Percentiles rank a stretch among this genome's conserved stretches.
Conservation (phyloP, 2,113 vertebrate species). For the Carollia perspicillata region DNA sequence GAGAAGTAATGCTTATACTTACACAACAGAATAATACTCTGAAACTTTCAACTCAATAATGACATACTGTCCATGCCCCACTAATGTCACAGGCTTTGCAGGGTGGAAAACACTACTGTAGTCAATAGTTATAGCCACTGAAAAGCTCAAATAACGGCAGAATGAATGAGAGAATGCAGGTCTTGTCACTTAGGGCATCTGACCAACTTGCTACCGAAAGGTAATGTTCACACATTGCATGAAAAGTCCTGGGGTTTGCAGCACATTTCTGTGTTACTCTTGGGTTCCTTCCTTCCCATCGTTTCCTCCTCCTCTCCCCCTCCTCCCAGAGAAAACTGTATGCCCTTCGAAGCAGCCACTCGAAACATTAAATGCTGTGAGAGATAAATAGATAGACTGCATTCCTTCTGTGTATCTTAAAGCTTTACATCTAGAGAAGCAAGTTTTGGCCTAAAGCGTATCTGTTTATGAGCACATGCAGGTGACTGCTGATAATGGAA, state of each 20-base stretch:
- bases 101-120: not conserved
- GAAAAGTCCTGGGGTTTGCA: not conserved
- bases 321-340: not conserved
- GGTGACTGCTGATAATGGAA: not conserved
- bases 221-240: not conserved
- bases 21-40: not conserved
- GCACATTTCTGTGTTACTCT: not conserved
- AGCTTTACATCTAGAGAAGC: not conserved
- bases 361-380: not conserved
- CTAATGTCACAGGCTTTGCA: not conserved
- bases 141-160: not conserved
- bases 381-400: not conserved
- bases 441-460: slow-evolving; percentile 25
- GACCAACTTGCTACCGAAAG: not conserved
- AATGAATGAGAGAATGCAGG: not conserved
- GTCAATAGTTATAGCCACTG: not conserved
- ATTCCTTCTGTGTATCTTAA: not conserved
- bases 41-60: not conserved
- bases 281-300: not conserved
- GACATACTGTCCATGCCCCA: not conserved
- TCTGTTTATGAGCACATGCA: slow-evolving; percentile 10
- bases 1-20: not conserved
- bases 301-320: not conserved
- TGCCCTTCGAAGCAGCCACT: not conserved
- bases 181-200: not conserved